These are phyloP conservation scores for Maniola jurtina DNA, from an alignment of 1,140 invertebrate genomes.

Conservation along the genomic window DNA sequence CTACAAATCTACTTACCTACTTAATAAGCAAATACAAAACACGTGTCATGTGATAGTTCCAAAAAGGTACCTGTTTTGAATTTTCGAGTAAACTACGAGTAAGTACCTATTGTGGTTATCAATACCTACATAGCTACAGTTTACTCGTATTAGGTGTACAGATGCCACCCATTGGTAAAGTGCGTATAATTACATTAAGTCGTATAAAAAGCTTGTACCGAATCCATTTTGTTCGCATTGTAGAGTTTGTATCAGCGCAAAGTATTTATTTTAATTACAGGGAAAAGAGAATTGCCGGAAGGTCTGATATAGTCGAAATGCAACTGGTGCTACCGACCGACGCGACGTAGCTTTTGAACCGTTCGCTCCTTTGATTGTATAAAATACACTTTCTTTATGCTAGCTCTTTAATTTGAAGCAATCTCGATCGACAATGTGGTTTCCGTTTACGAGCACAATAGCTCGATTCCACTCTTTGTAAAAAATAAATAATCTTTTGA, in stretches of 20 bases:
- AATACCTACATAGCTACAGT: background rate
- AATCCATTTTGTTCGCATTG: conserved; percentile 28
- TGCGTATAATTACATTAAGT: background rate
- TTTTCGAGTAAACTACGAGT: background rate
- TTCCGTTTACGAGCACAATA: conserved; percentile 40
- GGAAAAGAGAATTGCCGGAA: conserved; percentile 54
- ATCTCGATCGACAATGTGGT: conserved; percentile 57
- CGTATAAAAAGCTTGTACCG: conserved; percentile 27
- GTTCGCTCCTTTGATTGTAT: conserved; percentile 55
- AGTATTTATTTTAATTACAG: conserved; percentile 66
- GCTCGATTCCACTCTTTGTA: background rate
- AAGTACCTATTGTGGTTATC: background rate
- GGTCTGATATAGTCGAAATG: conserved; percentile 41
- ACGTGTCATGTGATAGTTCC: too few species aligned
- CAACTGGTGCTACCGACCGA: conserved; percentile 53
- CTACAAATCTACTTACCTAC: background rate
- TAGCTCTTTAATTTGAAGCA: conserved; percentile 63
- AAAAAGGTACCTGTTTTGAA: too few species aligned
- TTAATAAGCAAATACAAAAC: background rate
- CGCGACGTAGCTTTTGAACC: conserved; percentile 44
- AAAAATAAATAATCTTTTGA: conserved; percentile 11
- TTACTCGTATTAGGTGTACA: too few species aligned
- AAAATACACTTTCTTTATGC: conserved; percentile 53
- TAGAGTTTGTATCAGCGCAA: conserved; percentile 50
- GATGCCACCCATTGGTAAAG: too few species aligned